Percentiles rank a stretch among this genome's conserved stretches.
phyloP scores from a whole-genome alignment of 1,140 invertebrate species.

The Anadara kagoshimensis region DNA sequence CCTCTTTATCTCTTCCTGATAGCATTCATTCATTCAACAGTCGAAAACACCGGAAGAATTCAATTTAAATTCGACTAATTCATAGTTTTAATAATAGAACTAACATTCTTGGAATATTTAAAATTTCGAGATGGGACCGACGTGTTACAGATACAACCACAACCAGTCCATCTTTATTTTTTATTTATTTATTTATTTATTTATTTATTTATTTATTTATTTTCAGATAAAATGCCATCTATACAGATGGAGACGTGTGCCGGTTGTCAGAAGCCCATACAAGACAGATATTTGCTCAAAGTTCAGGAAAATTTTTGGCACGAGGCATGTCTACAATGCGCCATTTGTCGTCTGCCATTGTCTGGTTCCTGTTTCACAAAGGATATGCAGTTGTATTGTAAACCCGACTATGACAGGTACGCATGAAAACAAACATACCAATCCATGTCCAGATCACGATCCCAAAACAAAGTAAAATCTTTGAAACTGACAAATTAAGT shows the following conservation, averaged over 20 bases:
- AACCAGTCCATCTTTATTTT: background rate
- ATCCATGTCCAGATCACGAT: no score
- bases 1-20: no score
- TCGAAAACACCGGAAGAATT: no score
- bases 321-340: slow-evolving; percentile 35
- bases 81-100: no score
- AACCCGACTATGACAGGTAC: slow-evolving; percentile 38
- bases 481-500: no score
- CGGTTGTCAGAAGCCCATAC: slow-evolving; percentile 29
- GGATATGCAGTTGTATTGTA: slow-evolving; percentile 32
- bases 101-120: no score
- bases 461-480: no score
- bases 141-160: no score
- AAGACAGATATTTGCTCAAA: slow-evolving; percentile 32
- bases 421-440: no score
- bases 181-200: background rate
- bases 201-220: background rate
- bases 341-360: slow-evolving; percentile 37
- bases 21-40: no score
- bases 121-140: no score
- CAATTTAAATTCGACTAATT: no score
- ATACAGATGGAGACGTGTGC: slow-evolving; percentile 32
- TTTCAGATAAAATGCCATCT: slow-evolving; percentile 32
- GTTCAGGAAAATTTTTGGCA: slow-evolving; percentile 41
- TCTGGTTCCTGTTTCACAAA: slow-evolving; percentile 34